A percentile compares a stretch with the other conserved stretches of the same genome.
phyloP scores from a whole-genome alignment of 2,797 vertebrate species.

The Falco biarmicus region DNA sequence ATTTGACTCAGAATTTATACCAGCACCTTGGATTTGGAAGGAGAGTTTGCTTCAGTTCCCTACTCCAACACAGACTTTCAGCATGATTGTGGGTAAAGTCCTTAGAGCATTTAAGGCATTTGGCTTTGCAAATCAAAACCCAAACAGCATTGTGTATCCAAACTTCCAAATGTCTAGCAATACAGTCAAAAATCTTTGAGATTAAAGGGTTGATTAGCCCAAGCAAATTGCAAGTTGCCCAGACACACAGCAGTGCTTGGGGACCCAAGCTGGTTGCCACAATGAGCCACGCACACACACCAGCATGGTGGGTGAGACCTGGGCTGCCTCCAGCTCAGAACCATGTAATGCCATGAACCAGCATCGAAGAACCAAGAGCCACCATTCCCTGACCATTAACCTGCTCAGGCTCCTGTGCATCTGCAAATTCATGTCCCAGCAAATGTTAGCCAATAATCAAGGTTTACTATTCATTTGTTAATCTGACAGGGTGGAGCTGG shows the following conservation, averaged over 20 bases:
- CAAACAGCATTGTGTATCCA: background rate
- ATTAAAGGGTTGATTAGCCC: background rate
- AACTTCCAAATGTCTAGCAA: background rate
- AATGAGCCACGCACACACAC: background rate
- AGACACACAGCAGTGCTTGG: background rate
- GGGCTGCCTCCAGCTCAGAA: background rate
- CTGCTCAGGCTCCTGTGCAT: background rate
- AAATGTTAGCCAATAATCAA: background rate
- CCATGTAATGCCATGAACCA: background rate
- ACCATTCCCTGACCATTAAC: background rate
- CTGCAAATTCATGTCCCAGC: background rate
- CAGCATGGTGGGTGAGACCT: background rate
- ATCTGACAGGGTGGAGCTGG: background rate
- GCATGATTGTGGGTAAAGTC: background rate
- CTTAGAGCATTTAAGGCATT: background rate
- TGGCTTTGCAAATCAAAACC: background rate
- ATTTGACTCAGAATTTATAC: background rate
- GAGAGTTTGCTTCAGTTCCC: background rate
- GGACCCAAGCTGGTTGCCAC: accelerated
- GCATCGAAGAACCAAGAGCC: background rate
- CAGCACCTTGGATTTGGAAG: background rate
- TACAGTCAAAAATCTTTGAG: background rate
- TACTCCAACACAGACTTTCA: background rate
- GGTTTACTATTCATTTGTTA: background rate
- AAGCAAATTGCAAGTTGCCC: background rate